phyloP scores from a whole-genome alignment of 2,797 vertebrate species.

The Chloroceryle amazona region DNA sequence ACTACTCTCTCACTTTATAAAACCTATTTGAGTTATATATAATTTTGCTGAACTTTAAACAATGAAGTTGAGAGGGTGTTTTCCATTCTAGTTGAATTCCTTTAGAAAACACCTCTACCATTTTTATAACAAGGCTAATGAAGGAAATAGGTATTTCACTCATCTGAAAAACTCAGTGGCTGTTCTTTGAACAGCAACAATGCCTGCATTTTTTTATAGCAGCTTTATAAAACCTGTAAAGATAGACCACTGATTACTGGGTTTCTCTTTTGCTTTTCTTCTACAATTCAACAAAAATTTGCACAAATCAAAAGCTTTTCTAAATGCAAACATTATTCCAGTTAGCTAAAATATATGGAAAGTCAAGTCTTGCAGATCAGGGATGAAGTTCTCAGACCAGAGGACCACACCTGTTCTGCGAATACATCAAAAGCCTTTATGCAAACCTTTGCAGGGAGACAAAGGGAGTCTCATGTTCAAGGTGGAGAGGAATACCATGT shows the following conservation, averaged over 20 bases:
- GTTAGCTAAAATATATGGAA: background rate
- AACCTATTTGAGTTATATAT: background rate
- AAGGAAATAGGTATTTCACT: background rate
- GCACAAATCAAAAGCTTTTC: background rate
- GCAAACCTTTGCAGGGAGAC: background rate
- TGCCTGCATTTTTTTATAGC: background rate
- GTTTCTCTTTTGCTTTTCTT: background rate
- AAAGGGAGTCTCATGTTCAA: background rate
- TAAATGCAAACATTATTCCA: accelerated
- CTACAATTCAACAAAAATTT: background rate
- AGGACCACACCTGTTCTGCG: background rate
- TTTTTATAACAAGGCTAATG: background rate
- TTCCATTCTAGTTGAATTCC: background rate
- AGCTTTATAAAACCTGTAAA: background rate
- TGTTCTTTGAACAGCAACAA: background rate
- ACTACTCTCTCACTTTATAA: background rate
- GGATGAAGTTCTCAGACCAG: background rate
- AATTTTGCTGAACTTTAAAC: background rate
- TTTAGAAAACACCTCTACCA: background rate
- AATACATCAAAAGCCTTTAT: background rate
- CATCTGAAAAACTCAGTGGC: background rate
- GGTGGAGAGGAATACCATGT: background rate
- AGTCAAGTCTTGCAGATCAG: background rate
- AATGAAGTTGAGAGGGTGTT: background rate
- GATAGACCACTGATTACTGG: accelerated